phyloP scores from a whole-genome alignment of 1,140 invertebrate species.

The Pseudachorutes palmiensis region DNA sequence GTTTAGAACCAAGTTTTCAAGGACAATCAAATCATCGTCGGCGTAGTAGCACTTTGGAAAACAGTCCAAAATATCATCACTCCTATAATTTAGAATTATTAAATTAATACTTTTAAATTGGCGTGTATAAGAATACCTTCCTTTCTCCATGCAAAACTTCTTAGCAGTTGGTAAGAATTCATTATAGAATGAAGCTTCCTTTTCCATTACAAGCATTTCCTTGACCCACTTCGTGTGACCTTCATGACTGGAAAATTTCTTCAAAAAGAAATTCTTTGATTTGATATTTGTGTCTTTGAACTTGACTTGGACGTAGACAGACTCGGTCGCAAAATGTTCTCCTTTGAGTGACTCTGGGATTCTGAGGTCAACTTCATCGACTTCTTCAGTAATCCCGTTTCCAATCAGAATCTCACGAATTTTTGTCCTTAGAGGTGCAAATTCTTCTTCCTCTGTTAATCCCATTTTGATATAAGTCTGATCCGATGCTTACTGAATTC shows the following conservation, averaged over 20 bases:
- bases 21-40: neutral
- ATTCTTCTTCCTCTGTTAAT: no score
- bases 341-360: neutral
- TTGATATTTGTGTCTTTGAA: neutral
- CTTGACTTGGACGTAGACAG: neutral
- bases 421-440: no score
- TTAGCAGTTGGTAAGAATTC: neutral
- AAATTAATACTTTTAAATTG: no score
- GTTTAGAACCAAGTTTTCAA: slow-evolving; percentile 7
- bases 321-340: neutral
- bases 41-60: slow-evolving; percentile 1
- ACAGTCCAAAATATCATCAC: slow-evolving; percentile 9
- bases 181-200: slow-evolving; percentile 6
- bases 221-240: neutral
- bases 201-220: neutral
- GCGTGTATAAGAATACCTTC: neutral
- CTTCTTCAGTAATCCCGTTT: no score
- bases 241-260: neutral
- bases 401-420: no score
- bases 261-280: neutral
- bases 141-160: neutral
- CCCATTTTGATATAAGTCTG: no score
- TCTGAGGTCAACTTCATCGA: neutral
- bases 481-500: no score
- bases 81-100: no score